Base-by-base conservation (phyloP, 1,140 invertebrate genomes). In the Trichomalopsis sarcophagae region DNA sequence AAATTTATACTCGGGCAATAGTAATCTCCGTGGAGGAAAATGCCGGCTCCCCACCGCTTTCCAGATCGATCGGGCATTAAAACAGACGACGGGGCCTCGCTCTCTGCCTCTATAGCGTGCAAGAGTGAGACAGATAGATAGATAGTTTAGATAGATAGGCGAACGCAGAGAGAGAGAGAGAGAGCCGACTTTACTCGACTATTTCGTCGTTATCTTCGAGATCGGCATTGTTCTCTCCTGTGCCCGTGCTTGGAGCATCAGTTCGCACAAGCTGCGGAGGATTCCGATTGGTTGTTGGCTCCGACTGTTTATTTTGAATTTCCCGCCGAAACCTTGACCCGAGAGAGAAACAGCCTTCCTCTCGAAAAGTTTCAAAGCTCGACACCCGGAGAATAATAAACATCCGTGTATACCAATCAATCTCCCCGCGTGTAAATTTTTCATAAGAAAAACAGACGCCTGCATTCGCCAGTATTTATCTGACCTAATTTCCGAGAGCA, bases 61-160 rank as follows among this genome's bases (percentile, higher is more conserved):
- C n/a, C 13, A 76, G 75, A 76, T 76, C 75, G 75, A 76, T 76
- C 21, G 44, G n/a, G 44, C 75, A 50, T 44, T 76, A 76, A 76
- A 76, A 76, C 75, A 33, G 21, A 44, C 75, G 44, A 27, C 75
- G 55, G 17, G 17, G 55, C 17, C 55, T 62, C 21, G 17, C 17
- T 62, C 55, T 62, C 55, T 62, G 21, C 17, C 50, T 17, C 50
- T 55, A 1, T 14, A 13, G 17, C 17, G 13, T 5, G 17, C 4
- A 4, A n/a, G 17, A 62, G 55, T 7, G 55, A 62, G 55, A 62
- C 55, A 62, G 55, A 62, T 62, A 62, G 55, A 50, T 50, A 50
- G 47, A n/a, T 62, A 62, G 55, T 62, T 62, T 62, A 62, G 55
- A 62, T 62, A 55, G 50, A 21, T 55, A n/a, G 55, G 4, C 55